A percentile compares a stretch with the other conserved stretches of the same genome.
These are phyloP conservation scores for Drosophila santomea DNA, from an alignment of 1,140 invertebrate genomes.

Conservation along the genomic window DNA sequence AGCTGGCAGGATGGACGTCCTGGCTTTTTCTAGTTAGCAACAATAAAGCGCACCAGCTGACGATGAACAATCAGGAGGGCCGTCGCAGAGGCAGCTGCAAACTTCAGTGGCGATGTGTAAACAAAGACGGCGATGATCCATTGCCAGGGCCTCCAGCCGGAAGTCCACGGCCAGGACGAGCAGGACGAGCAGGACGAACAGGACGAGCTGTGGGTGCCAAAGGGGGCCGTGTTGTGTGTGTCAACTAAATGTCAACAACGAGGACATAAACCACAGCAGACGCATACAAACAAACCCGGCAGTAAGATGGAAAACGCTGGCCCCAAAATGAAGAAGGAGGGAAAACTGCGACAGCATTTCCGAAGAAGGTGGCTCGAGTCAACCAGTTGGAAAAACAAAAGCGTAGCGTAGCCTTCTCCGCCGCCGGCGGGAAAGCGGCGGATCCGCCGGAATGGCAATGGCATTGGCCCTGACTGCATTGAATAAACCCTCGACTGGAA, in stretches of 20 bases:
- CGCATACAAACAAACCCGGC: constrained; percentile 27
- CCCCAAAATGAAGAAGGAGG: too few relatives aligned
- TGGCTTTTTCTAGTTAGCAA: constrained; percentile 61
- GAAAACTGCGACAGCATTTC: neutral
- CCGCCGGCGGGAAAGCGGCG: constrained; percentile 9
- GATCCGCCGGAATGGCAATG: constrained; percentile 22
- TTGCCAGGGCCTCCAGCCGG: constrained; percentile 62
- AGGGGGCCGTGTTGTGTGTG: constrained; percentile 51
- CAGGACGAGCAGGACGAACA: neutral
- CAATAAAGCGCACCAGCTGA: constrained; percentile 71
- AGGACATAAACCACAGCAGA: constrained; percentile 59
- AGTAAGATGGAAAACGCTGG: constrained; percentile 20
- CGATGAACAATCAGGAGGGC: constrained; percentile 54
- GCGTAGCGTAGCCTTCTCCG: constrained; percentile 12
- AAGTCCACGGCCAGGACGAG: constrained; percentile 38
- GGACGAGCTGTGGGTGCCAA: neutral
- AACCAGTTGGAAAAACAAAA: constrained; percentile 51
- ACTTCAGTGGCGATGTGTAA: constrained; percentile 62
- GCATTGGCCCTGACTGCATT: constrained; percentile 57
- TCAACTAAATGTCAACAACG: constrained; percentile 79
- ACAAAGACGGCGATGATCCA: constrained; percentile 78
- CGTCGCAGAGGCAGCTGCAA: constrained; percentile 23
- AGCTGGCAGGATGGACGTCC: constrained; percentile 23
- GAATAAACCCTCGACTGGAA: constrained; percentile 13
- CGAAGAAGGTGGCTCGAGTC: constrained; percentile 35